Evolutionary conservation across 2,797 vertebrate species (phyloP).

Genomic region (Myotis pilosus): DNA sequence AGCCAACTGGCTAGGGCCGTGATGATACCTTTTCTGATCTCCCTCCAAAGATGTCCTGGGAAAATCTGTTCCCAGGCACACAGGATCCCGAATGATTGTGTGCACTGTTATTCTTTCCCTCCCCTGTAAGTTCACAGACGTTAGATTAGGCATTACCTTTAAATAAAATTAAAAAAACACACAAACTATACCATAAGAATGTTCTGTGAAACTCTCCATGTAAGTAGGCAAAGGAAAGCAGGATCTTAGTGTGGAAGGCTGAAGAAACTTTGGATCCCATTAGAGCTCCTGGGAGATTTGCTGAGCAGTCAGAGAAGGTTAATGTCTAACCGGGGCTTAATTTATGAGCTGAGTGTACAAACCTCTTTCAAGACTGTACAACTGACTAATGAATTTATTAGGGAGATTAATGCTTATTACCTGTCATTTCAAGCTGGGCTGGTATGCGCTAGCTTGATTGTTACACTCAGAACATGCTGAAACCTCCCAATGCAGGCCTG

Average conservation of each 20-base stretch:
- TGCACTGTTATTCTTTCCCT: background rate
- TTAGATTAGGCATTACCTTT: constrained; percentile 52
- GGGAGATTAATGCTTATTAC: constrained; percentile 80
- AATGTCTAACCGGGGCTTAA: constrained; percentile 71
- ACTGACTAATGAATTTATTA: constrained; percentile 82
- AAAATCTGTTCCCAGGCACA: constrained; percentile 15
- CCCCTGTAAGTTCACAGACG: background rate
- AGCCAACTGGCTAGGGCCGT: no score
- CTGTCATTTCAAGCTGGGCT: constrained; percentile 64
- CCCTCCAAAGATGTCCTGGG: background rate
- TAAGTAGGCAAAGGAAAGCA: constrained; percentile 70
- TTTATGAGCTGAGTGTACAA: constrained; percentile 67
- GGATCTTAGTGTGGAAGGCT: constrained; percentile 8
- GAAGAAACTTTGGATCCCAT: constrained; percentile 60
- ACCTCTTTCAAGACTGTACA: constrained; percentile 48
- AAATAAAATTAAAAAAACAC: no score
- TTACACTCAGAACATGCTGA: constrained; percentile 74
- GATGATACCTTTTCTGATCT: background rate
- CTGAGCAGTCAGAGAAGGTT: constrained; percentile 61
- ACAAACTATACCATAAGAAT: constrained; percentile 51
- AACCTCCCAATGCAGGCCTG: constrained; percentile 33
- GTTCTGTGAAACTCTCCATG: constrained; percentile 50
- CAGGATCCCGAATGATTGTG: constrained; percentile 29
- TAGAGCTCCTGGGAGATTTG: constrained; percentile 63
- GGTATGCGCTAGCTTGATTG: constrained; percentile 72